Percentiles rank a stretch among this genome's conserved stretches.
Evolutionary conservation across 2,888 invertebrate genomes (phyloP).

Genomic region (Eilema depressum): DNA sequence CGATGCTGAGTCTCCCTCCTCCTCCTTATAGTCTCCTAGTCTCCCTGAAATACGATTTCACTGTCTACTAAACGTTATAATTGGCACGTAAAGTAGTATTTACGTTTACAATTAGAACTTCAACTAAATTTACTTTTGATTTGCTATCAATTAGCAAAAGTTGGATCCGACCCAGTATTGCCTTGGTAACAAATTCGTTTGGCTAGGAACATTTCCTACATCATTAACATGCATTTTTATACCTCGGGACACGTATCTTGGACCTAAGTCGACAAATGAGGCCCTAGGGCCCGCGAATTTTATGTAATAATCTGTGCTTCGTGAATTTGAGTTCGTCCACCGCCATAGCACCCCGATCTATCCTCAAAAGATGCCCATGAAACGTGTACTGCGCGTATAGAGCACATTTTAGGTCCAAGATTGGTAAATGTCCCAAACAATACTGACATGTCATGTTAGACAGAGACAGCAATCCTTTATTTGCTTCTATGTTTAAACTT

Average conservation of each 20-base stretch:
- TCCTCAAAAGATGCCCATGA: too few relatives aligned
- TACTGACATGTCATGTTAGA: too few relatives aligned
- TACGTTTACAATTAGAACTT: neutral
- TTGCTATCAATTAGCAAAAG: neutral
- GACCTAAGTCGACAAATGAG: too few relatives aligned
- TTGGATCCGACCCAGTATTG: conserved; percentile 1
- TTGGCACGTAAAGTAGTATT: neutral
- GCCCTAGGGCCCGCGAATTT: too few relatives aligned
- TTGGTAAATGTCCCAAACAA: too few relatives aligned
- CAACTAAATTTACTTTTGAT: neutral
- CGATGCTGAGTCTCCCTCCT: neutral
- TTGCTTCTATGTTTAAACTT: neutral
- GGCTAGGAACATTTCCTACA: neutral
- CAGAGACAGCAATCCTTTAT: neutral
- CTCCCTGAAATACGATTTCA: neutral
- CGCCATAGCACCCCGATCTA: too few relatives aligned
- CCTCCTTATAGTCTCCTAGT: neutral
- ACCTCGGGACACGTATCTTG: too few relatives aligned
- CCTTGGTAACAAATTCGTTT: conserved; percentile 11
- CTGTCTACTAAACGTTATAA: neutral
- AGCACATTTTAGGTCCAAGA: too few relatives aligned
- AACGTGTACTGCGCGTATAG: too few relatives aligned
- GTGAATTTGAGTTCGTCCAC: too few relatives aligned
- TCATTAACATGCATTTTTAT: neutral
- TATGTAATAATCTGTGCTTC: too few relatives aligned